Base-by-base conservation (phyloP, 1,140 invertebrate species). In the silkworm (Bombyx mori) region DNA sequence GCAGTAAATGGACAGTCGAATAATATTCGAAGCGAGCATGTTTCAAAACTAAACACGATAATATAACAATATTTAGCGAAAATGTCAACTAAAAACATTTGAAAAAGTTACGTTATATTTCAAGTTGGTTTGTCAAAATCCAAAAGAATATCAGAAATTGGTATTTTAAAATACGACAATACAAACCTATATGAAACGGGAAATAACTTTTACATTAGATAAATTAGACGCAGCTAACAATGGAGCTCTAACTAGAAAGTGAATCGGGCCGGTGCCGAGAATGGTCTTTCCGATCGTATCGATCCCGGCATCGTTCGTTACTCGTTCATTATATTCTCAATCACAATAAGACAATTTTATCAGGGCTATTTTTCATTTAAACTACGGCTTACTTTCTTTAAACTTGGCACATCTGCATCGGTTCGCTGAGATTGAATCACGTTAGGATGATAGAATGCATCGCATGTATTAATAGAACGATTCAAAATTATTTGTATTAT, bases 171-270 rank as follows among this genome's bases (percentile, higher is more conserved):
- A 35, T 35, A 35, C 26, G 26, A 35, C 26, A 35, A 35, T 35
- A 35, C 26, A 35, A 35, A 3, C 2, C 26, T 35, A 35, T 35
- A 35, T 35, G 26, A 35, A 35, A 5, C 26, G 2, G 26, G 56
- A 63, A 67, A 65, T 72, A 63, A 68, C 64, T 70, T 64, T 63
- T 73, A 66, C 68, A 65, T 73, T 68, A 68, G 68, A 73, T 69
- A 70, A 64, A 71, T 73, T 68, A 77, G 66, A 69, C 58, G 63
- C 63, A 56, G 56, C 66, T 68, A 78, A 82, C 77, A 82, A 80
- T 77, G 65, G 74, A 57, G 64, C 55, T 55, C 66, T 71, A 71
- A 77, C 68, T 79, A 78, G 79, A 80, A 82, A 81, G 75, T 82
- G 68, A 79, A 71, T 67, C 69, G 73, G 58, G 61, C 68, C 69